phyloP scores from a whole-genome alignment of 2,888 invertebrate species.

The Trilocha varians region DNA sequence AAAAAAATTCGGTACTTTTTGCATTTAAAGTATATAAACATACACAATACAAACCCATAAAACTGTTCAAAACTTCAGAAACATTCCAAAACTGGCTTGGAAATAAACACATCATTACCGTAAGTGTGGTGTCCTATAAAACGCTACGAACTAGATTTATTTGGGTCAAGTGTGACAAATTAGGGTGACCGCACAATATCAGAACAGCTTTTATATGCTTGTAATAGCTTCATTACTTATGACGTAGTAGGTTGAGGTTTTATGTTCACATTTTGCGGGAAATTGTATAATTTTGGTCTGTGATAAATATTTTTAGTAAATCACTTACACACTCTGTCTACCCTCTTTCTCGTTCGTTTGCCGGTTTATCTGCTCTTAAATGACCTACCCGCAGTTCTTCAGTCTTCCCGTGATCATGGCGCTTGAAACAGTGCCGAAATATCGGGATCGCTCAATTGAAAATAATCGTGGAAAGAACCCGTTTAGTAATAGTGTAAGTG shows the following conservation, averaged over 20 bases:
- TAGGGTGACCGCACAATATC: constrained; percentile 5
- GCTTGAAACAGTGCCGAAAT: no score
- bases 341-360: no score
- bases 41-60: not conserved
- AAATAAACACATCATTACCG: not conserved
- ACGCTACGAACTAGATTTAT: constrained; percentile 9
- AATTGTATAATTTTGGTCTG: no score
- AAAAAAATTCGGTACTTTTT: no score
- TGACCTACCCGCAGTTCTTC: no score
- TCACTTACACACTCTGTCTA: no score
- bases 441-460: no score
- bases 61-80: not conserved
- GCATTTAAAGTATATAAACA: not conserved
- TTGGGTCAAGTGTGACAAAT: constrained; percentile 17
- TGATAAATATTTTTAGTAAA: no score
- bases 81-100: not conserved
- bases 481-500: no score
- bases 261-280: not conserved
- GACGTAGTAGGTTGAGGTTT: not conserved
- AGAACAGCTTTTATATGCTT: not conserved
- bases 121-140: not conserved
- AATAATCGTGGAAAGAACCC: no score
- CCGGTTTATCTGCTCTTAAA: no score
- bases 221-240: not conserved
- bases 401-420: no score